Evolutionary conservation across 2,113 vertebrate genomes (phyloP).

Genomic region (Hassar affinis): DNA sequence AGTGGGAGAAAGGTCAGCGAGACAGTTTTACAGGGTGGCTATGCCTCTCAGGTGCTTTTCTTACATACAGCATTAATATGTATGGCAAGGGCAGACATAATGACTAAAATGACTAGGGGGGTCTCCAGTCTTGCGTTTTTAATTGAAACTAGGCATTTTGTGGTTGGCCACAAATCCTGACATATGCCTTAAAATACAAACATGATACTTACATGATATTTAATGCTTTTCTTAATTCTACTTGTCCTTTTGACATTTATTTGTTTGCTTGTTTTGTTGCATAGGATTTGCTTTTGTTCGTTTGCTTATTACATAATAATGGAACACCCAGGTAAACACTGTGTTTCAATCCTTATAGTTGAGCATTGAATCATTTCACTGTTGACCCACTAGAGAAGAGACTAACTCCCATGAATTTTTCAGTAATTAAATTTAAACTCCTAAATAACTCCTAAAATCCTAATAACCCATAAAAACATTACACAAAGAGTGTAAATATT

Average conservation of each 20-base stretch:
- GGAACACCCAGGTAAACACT: background rate
- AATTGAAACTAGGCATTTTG: background rate
- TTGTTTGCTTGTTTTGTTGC: too few species aligned
- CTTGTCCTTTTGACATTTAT: background rate
- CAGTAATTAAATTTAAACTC: too few species aligned
- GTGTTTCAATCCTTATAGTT: background rate
- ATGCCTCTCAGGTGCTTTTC: background rate
- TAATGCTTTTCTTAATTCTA: background rate
- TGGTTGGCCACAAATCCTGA: background rate
- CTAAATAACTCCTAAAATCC: background rate
- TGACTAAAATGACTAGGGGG: background rate
- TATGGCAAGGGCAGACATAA: background rate
- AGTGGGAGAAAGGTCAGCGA: conserved; percentile 46
- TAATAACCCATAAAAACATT: too few species aligned
- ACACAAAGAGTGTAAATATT: background rate
- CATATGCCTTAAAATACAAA: background rate
- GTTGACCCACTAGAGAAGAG: background rate
- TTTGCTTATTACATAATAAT: background rate
- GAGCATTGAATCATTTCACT: background rate
- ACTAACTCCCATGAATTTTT: background rate
- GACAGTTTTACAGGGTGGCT: background rate
- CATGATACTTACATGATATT: background rate
- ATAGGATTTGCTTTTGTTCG: too few species aligned
- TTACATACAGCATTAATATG: background rate
- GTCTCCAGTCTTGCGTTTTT: background rate